phyloP scores from a whole-genome alignment of 2,113 vertebrate genomes.

The Galemys pyrenaicus region DNA sequence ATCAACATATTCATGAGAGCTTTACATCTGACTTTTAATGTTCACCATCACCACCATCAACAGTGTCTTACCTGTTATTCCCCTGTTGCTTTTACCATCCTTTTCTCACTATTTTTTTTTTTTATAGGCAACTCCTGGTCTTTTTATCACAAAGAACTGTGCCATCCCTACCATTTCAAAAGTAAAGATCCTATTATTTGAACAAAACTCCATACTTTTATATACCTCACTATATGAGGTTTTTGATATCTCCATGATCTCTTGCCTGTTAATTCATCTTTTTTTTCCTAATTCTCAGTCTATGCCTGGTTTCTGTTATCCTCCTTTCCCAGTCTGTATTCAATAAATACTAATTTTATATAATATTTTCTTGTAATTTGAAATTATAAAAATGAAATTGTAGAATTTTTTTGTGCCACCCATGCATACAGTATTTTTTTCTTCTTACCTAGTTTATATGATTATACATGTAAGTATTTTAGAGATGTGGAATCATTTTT shows the following conservation, averaged over 20 bases:
- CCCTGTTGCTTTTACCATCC: background rate
- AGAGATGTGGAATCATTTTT: background rate
- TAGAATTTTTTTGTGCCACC: background rate
- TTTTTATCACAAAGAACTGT: background rate
- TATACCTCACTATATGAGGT: rapidly evolving
- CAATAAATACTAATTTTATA: background rate
- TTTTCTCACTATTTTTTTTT: background rate
- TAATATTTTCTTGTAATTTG: background rate
- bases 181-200: background rate
- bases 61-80: background rate
- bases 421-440: background rate
- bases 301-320: background rate
- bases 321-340: background rate
- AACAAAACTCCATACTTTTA: background rate
- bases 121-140: background rate
- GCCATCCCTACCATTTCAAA: background rate
- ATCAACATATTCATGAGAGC: background rate
- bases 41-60: background rate
- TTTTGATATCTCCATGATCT: background rate
- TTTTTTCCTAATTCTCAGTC: background rate
- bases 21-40: background rate
- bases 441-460: background rate
- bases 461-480: background rate
- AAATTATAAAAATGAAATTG: background rate
- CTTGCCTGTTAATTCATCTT: background rate